Base-by-base conservation (phyloP, 1,140 invertebrate species). In the Nasonia vitripennis region DNA sequence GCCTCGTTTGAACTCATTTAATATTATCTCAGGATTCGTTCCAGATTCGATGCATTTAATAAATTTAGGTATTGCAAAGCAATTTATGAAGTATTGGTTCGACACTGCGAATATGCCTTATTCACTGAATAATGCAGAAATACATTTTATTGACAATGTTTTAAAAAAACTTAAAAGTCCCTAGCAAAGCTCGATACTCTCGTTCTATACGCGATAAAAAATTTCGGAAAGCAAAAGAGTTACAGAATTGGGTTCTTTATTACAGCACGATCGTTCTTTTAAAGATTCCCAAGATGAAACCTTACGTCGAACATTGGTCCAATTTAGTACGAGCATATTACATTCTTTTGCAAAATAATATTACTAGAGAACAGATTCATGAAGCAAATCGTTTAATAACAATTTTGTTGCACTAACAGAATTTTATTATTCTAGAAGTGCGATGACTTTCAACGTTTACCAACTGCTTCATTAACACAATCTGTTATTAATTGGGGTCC, bases 1-100 rank as follows among this genome's bases (percentile, higher is more conserved):
- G 34, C 5, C 23, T 6, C 0, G 75, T 83, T 86, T n/a, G 3
- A 41, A 79, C 34, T 20, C 77, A n/a, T 87, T 41, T 4, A 31
- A 62, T 87, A 78, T 86, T 78, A 55, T 71, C 73, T 78, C 34
- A 34, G 34, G 86, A 79, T 78, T 86, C 84, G 67, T 87, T 27
- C 67, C 81, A 41, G 37, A 77, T 75, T 27, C 70, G 1, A 81
- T 82, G 85, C 85, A 86, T 27, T 81, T 31, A 23, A n/a, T 81
- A 14, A 2, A 41, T 62, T 51, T 67, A 6, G 80, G 85, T 14
- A 48, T 86, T 34, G 85, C 23, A 7, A 79, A 78, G 17, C 78
- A 81, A 68, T 85, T 85, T 34, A 27, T 68, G 12, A 68, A 85
- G n/a, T 74, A 74, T 37, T 82, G 70, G 80, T 73, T 73, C 55